Base-by-base conservation (phyloP, 2,797 vertebrate genomes). In the Megaceryle alcyon region DNA sequence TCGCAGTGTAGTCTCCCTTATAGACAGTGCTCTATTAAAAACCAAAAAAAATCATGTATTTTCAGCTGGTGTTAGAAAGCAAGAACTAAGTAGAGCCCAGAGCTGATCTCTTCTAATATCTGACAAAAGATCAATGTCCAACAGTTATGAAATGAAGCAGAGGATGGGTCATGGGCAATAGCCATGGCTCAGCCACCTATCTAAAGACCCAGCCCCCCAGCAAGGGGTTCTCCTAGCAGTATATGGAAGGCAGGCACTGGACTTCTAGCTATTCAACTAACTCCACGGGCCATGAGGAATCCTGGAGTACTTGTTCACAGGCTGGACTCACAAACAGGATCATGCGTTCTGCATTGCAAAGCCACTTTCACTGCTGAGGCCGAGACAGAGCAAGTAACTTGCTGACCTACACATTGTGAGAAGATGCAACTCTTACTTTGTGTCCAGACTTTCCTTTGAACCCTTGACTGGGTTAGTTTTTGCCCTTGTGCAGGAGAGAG, bases 1-100 rank as follows among this genome's bases (percentile, higher is more conserved):
- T 98, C 11, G 98, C 98, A 8, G 98, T 98, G 91, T 99, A 99
- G 95, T 99, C 99, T 56, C 99, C 99, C 97, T 99, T 99, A 96
- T 99, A 99, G 95, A 98, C 80, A 5, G 99, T 98, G 0, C 99
- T 99, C 99, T 99, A 94, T 41, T 87, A 72, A 66, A 84, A 97
- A 71, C 10, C 25, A 80, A 25, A 49, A 49, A 57, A 57, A 53
- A 66, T 7, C 77, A 11, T 29, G 44, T 37, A 23, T 48, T 53
- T 92, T 76, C 61, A 41, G 13, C 13, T 39, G 25, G 63, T 73
- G 69, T 23, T 5, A 64, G 33, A 77, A 73, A 80, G 33, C 39
- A 56, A 86, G 54, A 54, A 29, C 63, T 16, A 60, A 49, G 35
- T 16, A 93, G 60, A 88, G 75, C 13, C 20, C 43, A 31, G 25